phyloP scores from a whole-genome alignment of 2,888 invertebrate genomes.

The Meiosimyza platycephala region DNA sequence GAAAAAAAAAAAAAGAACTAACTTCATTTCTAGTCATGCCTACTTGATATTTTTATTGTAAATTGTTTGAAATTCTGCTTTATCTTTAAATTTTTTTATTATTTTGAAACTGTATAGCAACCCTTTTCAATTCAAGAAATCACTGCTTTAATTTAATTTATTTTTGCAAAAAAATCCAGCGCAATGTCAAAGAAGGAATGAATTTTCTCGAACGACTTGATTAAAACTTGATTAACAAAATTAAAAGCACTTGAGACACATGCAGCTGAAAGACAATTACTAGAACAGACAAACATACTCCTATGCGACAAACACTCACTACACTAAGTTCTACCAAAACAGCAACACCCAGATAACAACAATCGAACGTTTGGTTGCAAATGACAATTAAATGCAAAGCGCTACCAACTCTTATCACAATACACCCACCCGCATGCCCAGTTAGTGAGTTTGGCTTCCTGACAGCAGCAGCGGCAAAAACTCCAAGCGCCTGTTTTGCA shows the following conservation, averaged over 20 bases:
- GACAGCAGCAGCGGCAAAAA: background rate
- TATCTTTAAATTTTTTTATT: too few relatives aligned
- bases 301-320: background rate
- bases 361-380: constrained; percentile 15
- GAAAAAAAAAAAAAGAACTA: too few relatives aligned
- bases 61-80: too few relatives aligned
- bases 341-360: constrained; percentile 2
- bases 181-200: background rate
- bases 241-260: constrained; percentile 20
- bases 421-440: background rate
- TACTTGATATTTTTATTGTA: too few relatives aligned
- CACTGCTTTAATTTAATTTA: too few relatives aligned
- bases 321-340: background rate
- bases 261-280: constrained; percentile 1
- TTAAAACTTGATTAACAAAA: constrained; percentile 14
- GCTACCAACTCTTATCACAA: background rate
- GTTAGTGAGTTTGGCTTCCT: background rate
- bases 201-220: background rate
- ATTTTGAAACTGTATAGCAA: too few relatives aligned
- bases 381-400: constrained; percentile 17
- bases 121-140: too few relatives aligned
- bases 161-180: background rate
- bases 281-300: background rate
- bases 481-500: background rate
- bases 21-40: too few relatives aligned